These are phyloP conservation scores for Holacanthella duospinosa DNA, from an alignment of 2,888 invertebrate genomes.

Conservation along the genomic window DNA sequence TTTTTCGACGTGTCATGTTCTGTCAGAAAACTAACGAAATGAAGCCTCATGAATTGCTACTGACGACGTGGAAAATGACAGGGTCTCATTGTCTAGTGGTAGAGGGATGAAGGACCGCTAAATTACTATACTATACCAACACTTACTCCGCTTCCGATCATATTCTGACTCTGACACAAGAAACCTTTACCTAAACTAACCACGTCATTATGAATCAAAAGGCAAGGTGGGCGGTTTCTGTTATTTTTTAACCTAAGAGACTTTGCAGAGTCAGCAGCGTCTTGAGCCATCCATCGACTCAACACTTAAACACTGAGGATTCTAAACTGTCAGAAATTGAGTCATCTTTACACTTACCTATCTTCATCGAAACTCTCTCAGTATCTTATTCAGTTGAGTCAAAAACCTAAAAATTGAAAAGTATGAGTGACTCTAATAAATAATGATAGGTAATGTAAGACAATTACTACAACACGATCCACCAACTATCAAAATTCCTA, in stretches of 20 bases:
- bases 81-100: background rate
- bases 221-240: background rate
- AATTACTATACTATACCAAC: background rate
- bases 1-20: constrained; percentile 1
- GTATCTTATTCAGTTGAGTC: too few species aligned
- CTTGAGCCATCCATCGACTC: background rate
- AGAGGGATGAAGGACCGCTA: background rate
- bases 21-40: constrained; percentile 1
- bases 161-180: too few species aligned
- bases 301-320: background rate
- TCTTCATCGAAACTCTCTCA: background rate
- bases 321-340: background rate
- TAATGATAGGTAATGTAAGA: background rate
- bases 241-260: background rate
- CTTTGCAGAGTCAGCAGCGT: background rate
- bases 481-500: background rate
- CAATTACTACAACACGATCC: background rate
- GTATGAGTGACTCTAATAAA: background rate
- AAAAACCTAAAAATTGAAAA: too few species aligned
- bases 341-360: too few species aligned
- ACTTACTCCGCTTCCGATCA: too few species aligned
- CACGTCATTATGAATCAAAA: background rate
- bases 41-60: background rate
- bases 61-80: constrained; percentile 2
- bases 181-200: too few species aligned